Evolutionary conservation across 2,888 invertebrate species (phyloP).

Genomic region (Carcina quercana): DNA sequence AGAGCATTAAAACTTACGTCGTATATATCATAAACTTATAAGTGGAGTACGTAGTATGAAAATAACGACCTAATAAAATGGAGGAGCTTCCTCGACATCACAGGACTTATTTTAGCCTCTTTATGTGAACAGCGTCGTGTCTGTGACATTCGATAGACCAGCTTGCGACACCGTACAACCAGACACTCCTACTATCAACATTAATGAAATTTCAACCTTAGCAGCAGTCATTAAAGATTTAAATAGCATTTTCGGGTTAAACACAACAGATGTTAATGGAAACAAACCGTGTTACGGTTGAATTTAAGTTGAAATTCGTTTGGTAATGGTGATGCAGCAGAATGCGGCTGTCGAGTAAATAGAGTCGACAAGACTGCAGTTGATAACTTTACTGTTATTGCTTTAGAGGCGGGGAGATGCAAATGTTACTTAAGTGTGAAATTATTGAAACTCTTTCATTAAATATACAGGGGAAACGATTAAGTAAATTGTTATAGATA

Average conservation of each 20-base stretch:
- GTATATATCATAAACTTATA: conserved; percentile 20
- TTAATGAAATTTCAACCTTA: conserved; percentile 29
- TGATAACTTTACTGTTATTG: conserved; percentile 50
- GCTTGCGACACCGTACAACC: conserved; percentile 39
- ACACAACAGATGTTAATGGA: conserved; percentile 23
- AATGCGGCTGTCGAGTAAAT: conserved; percentile 31
- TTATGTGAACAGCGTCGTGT: conserved; percentile 46
- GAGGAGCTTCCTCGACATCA: conserved; percentile 49
- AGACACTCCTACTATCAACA: conserved; percentile 2
- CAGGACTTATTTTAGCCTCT: conserved; percentile 58
- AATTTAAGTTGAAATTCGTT: conserved; percentile 36
- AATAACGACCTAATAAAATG: conserved; percentile 36
- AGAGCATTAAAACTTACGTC: no score
- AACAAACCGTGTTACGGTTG: conserved; percentile 29
- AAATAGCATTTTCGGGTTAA: conserved; percentile 12
- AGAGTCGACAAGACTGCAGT: conserved; percentile 32
- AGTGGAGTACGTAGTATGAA: conserved; percentile 29
- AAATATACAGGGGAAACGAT: no score
- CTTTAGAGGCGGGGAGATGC: conserved; percentile 21
- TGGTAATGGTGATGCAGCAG: conserved; percentile 27
- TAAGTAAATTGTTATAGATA: no score
- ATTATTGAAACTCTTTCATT: no score
- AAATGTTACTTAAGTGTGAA: conserved; percentile 9
- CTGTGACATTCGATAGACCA: conserved; percentile 55
- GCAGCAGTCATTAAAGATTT: conserved; percentile 18